Conservation (phyloP, 2,888 invertebrate species). For the Aromia moschata region DNA sequence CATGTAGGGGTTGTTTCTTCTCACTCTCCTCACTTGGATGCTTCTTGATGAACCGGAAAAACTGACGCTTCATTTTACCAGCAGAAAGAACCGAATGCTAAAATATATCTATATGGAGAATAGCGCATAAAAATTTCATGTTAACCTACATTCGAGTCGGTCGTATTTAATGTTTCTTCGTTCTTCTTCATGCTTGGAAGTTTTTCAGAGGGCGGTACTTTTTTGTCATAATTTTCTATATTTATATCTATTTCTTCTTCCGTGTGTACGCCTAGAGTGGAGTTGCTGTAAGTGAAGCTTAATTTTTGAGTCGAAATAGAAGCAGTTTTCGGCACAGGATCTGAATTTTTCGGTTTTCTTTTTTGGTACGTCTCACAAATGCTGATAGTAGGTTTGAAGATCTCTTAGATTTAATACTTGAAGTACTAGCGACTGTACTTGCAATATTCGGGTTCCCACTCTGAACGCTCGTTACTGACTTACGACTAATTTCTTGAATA, state of each 20-base stretch:
- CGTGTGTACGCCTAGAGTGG: conserved; percentile 31
- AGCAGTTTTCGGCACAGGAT: conserved; percentile 16
- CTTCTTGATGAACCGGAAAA: conserved; percentile 33
- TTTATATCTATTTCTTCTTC: conserved; percentile 38
- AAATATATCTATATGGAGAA: conserved; percentile 7
- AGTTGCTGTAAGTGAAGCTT: conserved; percentile 31
- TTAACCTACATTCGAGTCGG: conserved; percentile 41
- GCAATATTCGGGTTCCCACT: not conserved
- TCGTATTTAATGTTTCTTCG: conserved; percentile 25
- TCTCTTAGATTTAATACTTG: conserved; percentile 39
- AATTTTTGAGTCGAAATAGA: conserved; percentile 30
- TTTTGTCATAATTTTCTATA: conserved; percentile 36
- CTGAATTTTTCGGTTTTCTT: conserved; percentile 27
- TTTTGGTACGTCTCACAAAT: conserved; percentile 37
- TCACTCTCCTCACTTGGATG: conserved; percentile 6
- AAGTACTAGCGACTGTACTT: conserved; percentile 15
- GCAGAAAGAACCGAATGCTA: conserved; percentile 34
- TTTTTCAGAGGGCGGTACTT: conserved; percentile 15
- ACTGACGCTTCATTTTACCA: conserved; percentile 28
- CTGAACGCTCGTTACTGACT: not conserved
- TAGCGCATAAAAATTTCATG: not conserved
- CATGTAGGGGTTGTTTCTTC: conserved; percentile 16
- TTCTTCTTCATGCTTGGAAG: not conserved
- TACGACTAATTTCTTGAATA: not conserved
- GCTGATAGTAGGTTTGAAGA: conserved; percentile 40